Evolutionary conservation across 1,140 invertebrate species (phyloP).

Genomic region (Drosophila asahinai): DNA sequence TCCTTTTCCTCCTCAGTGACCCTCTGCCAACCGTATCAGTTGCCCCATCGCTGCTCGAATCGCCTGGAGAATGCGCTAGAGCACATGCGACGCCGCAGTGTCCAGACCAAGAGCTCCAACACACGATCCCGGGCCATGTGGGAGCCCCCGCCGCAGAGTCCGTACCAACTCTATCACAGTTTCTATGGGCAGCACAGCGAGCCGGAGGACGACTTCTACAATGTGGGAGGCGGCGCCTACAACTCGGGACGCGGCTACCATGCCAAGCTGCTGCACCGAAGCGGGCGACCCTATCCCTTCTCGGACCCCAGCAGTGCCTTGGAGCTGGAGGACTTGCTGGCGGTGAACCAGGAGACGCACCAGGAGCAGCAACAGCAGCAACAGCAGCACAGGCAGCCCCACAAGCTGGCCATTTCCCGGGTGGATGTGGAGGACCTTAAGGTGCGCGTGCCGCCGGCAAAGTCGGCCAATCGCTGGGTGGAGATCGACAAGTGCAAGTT

Average conservation of each 20-base stretch:
- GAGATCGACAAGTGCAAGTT: slow-evolving; percentile 90
- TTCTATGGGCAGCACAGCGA: slow-evolving; percentile 82
- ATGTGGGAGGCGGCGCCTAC: slow-evolving; percentile 39
- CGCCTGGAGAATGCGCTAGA: slow-evolving; percentile 86
- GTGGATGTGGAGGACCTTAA: slow-evolving; percentile 86
- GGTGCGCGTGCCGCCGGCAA: slow-evolving; percentile 87
- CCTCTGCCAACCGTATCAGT: slow-evolving; percentile 62
- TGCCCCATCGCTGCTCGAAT: slow-evolving; percentile 84
- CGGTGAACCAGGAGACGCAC: slow-evolving; percentile 46
- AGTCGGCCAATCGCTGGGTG: slow-evolving; percentile 87
- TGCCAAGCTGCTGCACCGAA: slow-evolving; percentile 65
- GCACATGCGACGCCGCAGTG: slow-evolving; percentile 85
- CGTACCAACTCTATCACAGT: slow-evolving; percentile 87
- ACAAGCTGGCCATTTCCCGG: slow-evolving; percentile 71
- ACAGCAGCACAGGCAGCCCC: slow-evolving; percentile 61
- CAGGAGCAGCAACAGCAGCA: slow-evolving; percentile 48
- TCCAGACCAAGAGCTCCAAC: slow-evolving; percentile 63
- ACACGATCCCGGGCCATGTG: slow-evolving; percentile 65
- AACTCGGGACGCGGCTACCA: slow-evolving; percentile 66
- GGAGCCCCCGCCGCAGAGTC: slow-evolving; percentile 84
- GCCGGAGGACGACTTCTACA: slow-evolving; percentile 77
- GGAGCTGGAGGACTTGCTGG: slow-evolving; percentile 67
- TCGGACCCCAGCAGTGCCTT: slow-evolving; percentile 36
- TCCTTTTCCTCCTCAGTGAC: slow-evolving; percentile 26
- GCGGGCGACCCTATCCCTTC: slow-evolving; percentile 49